These are phyloP conservation scores for Gymnobelideus leadbeateri DNA, from an alignment of 2,113 vertebrate genomes.

Conservation along the genomic window DNA sequence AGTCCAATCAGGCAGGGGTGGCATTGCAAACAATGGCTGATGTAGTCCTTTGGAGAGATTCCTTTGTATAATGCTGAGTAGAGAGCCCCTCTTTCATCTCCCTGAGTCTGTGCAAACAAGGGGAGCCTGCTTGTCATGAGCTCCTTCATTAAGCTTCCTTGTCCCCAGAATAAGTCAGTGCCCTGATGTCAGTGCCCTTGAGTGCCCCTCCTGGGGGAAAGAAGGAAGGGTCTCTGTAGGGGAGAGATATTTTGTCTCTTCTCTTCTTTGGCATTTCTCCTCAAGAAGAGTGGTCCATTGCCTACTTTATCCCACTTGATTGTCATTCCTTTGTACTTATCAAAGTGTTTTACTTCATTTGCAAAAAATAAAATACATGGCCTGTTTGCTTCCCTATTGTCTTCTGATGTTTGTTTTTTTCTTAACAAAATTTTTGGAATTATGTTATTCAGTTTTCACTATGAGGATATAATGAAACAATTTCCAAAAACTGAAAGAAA, in stretches of 20 bases:
- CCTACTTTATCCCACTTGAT: neutral
- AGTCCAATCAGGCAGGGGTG: neutral
- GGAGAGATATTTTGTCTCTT: neutral
- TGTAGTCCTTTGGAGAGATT: neutral
- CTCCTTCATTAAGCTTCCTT: neutral
- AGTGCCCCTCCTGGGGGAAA: too few species aligned
- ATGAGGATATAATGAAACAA: neutral
- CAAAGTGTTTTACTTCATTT: neutral
- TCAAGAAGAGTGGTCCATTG: neutral
- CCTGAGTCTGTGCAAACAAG: neutral
- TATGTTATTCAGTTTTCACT: neutral
- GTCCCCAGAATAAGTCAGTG: too few species aligned
- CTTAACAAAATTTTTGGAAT: neutral
- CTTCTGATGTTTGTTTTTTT: neutral
- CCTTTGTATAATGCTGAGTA: neutral
- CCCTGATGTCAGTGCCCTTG: too few species aligned
- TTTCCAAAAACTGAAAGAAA: neutral
- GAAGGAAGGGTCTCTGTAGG: too few species aligned
- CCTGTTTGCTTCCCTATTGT: neutral
- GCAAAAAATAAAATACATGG: neutral
- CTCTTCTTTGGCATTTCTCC: neutral
- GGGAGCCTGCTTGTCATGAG: neutral
- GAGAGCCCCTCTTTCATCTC: neutral
- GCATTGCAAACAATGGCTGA: neutral
- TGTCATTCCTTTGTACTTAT: neutral